These are phyloP conservation scores for Rutilus rutilus DNA, from an alignment of 2,113 vertebrate species.

Conservation along the genomic window DNA sequence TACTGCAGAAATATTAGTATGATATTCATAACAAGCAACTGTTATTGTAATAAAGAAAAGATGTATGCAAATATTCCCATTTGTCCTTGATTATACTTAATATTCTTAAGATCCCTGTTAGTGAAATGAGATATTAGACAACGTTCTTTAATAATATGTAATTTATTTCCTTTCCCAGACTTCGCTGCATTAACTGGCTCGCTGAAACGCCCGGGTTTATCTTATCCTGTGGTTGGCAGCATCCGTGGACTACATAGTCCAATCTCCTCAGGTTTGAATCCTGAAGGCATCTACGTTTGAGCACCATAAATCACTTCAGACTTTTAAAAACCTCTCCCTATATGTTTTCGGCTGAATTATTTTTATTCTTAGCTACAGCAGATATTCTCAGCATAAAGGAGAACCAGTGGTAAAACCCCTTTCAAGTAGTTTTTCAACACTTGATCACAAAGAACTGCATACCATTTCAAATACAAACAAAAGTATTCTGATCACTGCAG, in stretches of 20 bases:
- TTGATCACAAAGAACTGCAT: slow-evolving; percentile 3
- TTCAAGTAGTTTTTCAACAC: not conserved
- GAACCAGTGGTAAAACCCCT: not conserved
- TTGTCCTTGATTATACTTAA: no score
- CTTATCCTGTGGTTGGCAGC: slow-evolving; percentile 84
- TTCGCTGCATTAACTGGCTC: slow-evolving; percentile 84
- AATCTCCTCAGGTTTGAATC: slow-evolving; percentile 89
- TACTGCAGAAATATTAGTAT: not conserved
- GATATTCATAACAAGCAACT: not conserved
- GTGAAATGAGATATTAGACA: not conserved
- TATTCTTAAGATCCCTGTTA: not conserved
- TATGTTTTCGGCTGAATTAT: not conserved
- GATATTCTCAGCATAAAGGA: slow-evolving; percentile 7
- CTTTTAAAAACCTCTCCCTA: not conserved
- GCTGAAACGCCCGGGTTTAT: slow-evolving; percentile 85
- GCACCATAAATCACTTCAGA: slow-evolving; percentile 12
- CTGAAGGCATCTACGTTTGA: slow-evolving; percentile 98
- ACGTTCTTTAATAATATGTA: not conserved
- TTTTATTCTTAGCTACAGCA: not conserved
- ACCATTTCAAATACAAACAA: not conserved
- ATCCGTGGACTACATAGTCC: slow-evolving; percentile 90
- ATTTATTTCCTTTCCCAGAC: slow-evolving; percentile 68
- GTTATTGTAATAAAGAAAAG: not conserved
- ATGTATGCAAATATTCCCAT: not conserved
- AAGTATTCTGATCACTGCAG: not conserved